Conservation (phyloP, 1,140 invertebrate species). For the Drosophila simulans region DNA sequence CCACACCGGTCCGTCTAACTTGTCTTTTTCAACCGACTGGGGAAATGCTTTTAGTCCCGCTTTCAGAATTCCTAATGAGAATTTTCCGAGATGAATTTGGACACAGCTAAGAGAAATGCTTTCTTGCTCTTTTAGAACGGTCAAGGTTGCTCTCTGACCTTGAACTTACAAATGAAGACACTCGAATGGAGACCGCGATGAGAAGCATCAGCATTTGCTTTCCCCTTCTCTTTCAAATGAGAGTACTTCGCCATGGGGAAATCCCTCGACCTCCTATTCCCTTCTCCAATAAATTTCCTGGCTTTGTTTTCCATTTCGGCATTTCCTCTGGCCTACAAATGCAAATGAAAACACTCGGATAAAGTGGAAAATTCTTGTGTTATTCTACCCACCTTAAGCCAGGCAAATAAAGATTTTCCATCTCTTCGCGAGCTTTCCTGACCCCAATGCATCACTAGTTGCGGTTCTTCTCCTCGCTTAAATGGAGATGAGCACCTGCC, state of each 20-base stretch:
- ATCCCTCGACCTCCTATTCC: conserved; percentile 1
- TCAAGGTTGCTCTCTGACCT: conserved; percentile 38
- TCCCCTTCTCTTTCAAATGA: background rate
- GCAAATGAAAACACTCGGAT: conserved; percentile 45
- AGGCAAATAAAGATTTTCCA: conserved; percentile 12
- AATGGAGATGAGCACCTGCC: conserved; percentile 23
- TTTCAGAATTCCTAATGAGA: conserved; percentile 44
- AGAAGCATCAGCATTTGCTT: background rate
- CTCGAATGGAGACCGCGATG: conserved; percentile 3
- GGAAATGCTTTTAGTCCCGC: conserved; percentile 30
- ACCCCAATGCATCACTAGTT: conserved; percentile 60
- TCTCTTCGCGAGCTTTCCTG: conserved; percentile 19
- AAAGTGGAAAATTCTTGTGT: conserved; percentile 21
- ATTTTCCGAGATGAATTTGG: conserved; percentile 20
- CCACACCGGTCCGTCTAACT: background rate
- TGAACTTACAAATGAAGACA: conserved; percentile 42
- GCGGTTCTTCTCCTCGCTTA: conserved; percentile 13
- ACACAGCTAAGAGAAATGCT: conserved; percentile 23
- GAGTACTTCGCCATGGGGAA: background rate
- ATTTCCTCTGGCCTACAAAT: conserved; percentile 35
- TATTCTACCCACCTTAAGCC: conserved; percentile 7
- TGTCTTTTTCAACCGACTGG: conserved; percentile 12
- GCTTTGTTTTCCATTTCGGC: conserved; percentile 11
- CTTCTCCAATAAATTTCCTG: conserved; percentile 13
- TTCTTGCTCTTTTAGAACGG: conserved; percentile 3